These are phyloP conservation scores for Lagopus leucura DNA, from an alignment of 2,113 vertebrate genomes.

Conservation along the genomic window DNA sequence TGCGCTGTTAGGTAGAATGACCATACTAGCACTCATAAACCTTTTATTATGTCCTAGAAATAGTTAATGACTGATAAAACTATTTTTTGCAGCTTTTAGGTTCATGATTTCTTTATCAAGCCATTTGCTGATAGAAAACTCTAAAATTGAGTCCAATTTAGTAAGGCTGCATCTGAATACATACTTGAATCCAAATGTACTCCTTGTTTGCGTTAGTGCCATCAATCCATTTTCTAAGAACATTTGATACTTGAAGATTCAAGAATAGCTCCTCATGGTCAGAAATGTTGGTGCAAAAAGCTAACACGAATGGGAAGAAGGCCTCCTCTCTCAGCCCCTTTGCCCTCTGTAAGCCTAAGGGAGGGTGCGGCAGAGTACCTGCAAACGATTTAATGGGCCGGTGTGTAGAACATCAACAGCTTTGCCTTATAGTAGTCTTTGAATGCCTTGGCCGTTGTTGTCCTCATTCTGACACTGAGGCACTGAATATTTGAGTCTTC, in stretches of 20 bases:
- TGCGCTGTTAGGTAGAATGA: neutral
- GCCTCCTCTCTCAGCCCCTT: neutral
- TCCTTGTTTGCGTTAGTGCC: neutral
- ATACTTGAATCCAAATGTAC: neutral
- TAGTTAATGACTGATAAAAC: slow-evolving; percentile 1
- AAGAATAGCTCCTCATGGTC: neutral
- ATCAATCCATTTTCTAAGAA: slow-evolving; percentile 20
- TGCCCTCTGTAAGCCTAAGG: neutral
- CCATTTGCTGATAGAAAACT: neutral
- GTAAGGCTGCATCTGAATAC: neutral
- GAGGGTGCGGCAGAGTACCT: neutral
- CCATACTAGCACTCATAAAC: neutral
- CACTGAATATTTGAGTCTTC: neutral
- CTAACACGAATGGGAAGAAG: neutral
- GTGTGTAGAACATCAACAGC: neutral
- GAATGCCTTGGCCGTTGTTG: neutral
- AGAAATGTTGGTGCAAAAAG: neutral
- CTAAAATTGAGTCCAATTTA: neutral
- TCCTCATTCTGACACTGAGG: neutral
- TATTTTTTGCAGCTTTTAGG: neutral
- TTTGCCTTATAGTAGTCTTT: neutral
- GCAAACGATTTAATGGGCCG: neutral
- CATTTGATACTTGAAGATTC: neutral
- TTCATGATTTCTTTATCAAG: neutral
- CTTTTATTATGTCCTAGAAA: neutral